A percentile compares a stretch with the other conserved stretches of the same genome.
phyloP scores from a whole-genome alignment of 2,888 invertebrate species.

The Macrosiphum euphorbiae region DNA sequence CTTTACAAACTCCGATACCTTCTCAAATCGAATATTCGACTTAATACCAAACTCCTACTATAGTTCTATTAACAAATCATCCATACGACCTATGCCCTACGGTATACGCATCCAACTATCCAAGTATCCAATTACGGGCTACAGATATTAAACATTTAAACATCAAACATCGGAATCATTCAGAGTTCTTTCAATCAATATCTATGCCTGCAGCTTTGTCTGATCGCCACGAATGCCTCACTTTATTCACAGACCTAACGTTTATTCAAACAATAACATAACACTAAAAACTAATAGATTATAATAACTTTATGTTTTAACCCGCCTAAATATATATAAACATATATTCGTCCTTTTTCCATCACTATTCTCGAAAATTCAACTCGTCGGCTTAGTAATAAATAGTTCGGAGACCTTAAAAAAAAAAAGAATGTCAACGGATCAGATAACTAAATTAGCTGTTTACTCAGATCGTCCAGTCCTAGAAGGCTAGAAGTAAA shows the following conservation, averaged over 20 bases:
- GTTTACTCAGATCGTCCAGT: background rate
- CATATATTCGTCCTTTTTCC: background rate
- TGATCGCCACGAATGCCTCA: background rate
- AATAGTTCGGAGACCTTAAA: no score
- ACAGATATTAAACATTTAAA: background rate
- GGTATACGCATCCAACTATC: background rate
- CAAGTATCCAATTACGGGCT: background rate
- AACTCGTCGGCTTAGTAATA: background rate
- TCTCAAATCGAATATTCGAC: background rate
- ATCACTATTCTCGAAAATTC: background rate
- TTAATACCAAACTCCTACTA: background rate
- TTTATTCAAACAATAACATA: background rate
- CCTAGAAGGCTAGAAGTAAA: background rate
- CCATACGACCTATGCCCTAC: background rate
- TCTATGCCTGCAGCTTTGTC: background rate
- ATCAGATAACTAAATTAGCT: background rate
- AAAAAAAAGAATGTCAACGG: no score
- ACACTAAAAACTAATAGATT: background rate
- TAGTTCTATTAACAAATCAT: background rate
- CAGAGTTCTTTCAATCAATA: background rate
- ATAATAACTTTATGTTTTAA: background rate
- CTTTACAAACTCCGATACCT: background rate
- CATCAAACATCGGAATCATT: background rate
- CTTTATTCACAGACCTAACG: background rate
- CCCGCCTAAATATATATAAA: no score